Evolutionary conservation across 64 coral and sea anemone species (phyloP).

Genomic region (Cladopsammia gracilis): DNA sequence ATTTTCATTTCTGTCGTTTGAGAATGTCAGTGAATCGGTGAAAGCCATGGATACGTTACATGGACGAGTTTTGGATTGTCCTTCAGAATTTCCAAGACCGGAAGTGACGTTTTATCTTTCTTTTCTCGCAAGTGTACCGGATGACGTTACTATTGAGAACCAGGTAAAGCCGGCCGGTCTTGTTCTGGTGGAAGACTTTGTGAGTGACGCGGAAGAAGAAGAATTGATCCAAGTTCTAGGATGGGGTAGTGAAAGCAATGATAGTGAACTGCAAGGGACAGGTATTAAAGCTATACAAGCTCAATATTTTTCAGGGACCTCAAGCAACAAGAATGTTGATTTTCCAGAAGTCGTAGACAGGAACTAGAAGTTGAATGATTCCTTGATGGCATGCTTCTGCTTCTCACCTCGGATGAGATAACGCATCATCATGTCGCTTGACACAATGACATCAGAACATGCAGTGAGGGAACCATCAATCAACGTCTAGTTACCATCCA

Average conservation of each 20-base stretch:
- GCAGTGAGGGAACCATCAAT: too few relatives aligned
- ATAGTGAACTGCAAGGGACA: conserved; percentile 37
- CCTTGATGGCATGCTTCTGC: too few relatives aligned
- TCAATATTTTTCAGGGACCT: neutral
- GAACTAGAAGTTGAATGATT: too few relatives aligned
- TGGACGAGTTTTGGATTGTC: conserved; percentile 65
- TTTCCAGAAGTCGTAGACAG: too few relatives aligned
- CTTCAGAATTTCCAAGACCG: conserved; percentile 65
- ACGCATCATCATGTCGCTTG: too few relatives aligned
- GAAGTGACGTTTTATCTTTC: conserved; percentile 83
- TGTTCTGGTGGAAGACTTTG: conserved; percentile 84
- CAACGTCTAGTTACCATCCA: too few relatives aligned
- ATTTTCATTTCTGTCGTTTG: conserved; percentile 90
- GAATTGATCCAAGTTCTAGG: conserved; percentile 73
- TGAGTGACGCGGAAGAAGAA: conserved; percentile 77
- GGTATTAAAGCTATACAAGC: conserved; percentile 42
- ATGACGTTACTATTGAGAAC: conserved; percentile 25
- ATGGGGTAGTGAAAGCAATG: conserved; percentile 44
- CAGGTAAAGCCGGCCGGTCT: conserved; percentile 79
- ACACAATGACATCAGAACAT: too few relatives aligned
- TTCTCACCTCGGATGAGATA: too few relatives aligned
- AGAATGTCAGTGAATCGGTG: conserved; percentile 52
- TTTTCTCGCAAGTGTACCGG: conserved; percentile 69
- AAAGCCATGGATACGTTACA: conserved; percentile 83
- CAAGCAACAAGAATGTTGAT: too few relatives aligned